These are phyloP conservation scores for Himalopsyche kuldschensis DNA, from an alignment of 2,888 invertebrate genomes.

Conservation along the genomic window DNA sequence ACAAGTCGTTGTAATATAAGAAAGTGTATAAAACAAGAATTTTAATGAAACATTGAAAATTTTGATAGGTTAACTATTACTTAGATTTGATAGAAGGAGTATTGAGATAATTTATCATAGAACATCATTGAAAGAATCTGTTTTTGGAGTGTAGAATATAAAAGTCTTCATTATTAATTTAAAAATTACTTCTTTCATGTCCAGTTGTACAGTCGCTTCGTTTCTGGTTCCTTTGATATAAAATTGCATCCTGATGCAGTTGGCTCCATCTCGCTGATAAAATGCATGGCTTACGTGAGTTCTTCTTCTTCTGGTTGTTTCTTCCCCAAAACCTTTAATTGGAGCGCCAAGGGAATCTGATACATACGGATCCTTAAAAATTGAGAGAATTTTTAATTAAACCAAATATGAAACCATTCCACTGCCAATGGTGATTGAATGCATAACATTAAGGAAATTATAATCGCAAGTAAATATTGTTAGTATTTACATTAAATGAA, in stretches of 20 bases:
- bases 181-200: conserved; percentile 74
- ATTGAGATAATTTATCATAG: no score
- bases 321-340: conserved; percentile 87
- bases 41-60: not conserved
- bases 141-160: not conserved
- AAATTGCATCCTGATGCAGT: conserved; percentile 87
- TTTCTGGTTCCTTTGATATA: conserved; percentile 82
- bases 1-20: not conserved
- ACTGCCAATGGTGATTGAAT: no score
- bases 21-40: not conserved
- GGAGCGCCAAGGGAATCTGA: conserved; percentile 86
- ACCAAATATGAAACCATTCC: no score
- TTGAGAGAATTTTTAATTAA: not conserved
- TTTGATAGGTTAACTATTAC: not conserved
- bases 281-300: conserved; percentile 80
- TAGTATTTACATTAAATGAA: no score
- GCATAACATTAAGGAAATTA: no score
- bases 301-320: conserved; percentile 77
- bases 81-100: no score
- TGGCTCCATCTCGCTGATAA: conserved; percentile 74
- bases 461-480: no score
- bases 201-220: conserved; percentile 82
- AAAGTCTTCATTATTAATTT: not conserved
- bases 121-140: no score
- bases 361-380: conserved; percentile 67